Conservation (phyloP, 2,888 invertebrate genomes). For the Hybos culiciformis region DNA sequence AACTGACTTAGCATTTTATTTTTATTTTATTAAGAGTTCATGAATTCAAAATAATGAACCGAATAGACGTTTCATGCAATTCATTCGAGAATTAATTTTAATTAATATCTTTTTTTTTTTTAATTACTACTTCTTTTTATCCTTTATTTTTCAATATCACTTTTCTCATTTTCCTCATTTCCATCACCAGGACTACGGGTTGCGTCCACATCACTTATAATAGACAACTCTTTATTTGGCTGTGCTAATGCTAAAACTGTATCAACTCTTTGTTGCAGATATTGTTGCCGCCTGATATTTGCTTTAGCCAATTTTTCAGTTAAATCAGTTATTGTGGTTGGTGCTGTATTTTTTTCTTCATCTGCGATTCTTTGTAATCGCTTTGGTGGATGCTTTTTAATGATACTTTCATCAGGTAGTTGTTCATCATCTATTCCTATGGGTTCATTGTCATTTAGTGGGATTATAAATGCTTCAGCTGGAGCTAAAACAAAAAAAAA, state of each 20-base stretch:
- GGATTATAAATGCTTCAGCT: conserved; percentile 48
- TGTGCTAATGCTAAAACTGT: conserved; percentile 27
- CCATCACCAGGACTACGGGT: conserved; percentile 1
- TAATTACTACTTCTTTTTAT: too few relatives aligned
- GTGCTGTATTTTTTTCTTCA: conserved; percentile 27
- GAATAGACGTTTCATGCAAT: too few relatives aligned
- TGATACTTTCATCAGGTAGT: conserved; percentile 29
- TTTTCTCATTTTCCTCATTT: neutral
- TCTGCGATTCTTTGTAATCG: conserved; percentile 41
- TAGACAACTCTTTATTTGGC: conserved; percentile 30
- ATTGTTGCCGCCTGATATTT: conserved; percentile 49
- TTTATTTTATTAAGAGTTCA: too few relatives aligned
- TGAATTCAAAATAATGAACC: too few relatives aligned
- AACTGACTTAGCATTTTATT: too few relatives aligned
- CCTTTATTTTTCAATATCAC: too few relatives aligned
- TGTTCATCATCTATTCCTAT: conserved; percentile 3
- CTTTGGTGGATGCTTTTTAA: conserved; percentile 49
- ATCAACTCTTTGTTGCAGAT: conserved; percentile 27
- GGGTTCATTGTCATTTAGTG: conserved; percentile 37
- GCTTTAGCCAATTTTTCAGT: conserved; percentile 60
- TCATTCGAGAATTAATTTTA: too few relatives aligned
- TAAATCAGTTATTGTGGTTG: conserved; percentile 47
- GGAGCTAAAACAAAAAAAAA: conserved; percentile 19
- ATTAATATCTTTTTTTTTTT: too few relatives aligned
- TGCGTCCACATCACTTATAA: conserved; percentile 10